Base-by-base conservation (phyloP, 2,797 vertebrate genomes). In the Microtus californicus region DNA sequence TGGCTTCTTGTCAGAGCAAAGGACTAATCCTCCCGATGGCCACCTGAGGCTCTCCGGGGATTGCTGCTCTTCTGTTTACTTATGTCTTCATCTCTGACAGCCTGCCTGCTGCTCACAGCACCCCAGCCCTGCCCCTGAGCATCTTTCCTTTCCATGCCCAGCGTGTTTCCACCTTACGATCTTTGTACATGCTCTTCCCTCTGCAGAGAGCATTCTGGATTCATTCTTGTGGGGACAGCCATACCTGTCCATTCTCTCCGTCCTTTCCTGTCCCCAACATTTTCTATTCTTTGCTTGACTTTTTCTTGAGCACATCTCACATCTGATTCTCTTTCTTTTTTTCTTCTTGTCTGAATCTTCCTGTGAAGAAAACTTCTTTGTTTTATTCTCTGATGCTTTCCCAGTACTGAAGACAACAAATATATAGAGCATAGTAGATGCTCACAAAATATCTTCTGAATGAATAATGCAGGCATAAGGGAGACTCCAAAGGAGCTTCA, bases 11-110 rank as follows among this genome's bases (percentile, higher is more conserved):
- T 21, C 73, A 34, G 51, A 59, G 31, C 43, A 21, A 87, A 79
- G 82, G 48, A 73, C 34, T 17, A 19, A 25, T 45, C 29, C 63
- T 87, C 25, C 10, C 0, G 2, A 2, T n/a, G 40, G 31, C 77
- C 45, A 37, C 3, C 1, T 0, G 40, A 34, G 9, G 45, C 54
- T 13, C 14, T 85, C 21, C 15, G 0, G 0, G 23, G 3, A 40
- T 31, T 40, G 27, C 1, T 19, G 9, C 4, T 19, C 15, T 59
- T 48, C 82, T 45, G 6, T 77, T 89, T 34, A 8, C 23, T 86
- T 86, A 45, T 2, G 0, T 7, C 40, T 8, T 92, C 27, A 29
- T 54, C 25, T 71, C 56, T 59, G 19, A 37, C 87, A 6, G 54
- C 13, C 34, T 40, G 43, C 14, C 63, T 76, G 54, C 54, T 63